A percentile compares a stretch with the other conserved stretches of the same genome.
phyloP scores from a whole-genome alignment of 2,888 invertebrate species.

The Chrysina gloriosa region DNA sequence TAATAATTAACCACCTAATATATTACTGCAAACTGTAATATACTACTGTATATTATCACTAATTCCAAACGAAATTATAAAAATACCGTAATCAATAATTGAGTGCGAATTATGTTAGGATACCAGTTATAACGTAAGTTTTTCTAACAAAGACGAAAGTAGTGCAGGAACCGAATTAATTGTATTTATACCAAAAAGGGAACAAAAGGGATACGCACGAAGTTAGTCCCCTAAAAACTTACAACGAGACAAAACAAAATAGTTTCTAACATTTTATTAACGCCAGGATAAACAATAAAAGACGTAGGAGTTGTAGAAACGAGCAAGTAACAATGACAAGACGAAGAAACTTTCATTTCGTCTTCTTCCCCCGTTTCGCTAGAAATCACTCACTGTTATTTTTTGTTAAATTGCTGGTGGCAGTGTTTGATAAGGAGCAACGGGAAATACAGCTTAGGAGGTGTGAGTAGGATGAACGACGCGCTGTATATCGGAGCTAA shows the following conservation, averaged over 20 bases:
- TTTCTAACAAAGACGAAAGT: background rate
- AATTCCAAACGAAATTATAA: too few relatives aligned
- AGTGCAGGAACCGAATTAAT: background rate
- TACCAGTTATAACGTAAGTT: too few relatives aligned
- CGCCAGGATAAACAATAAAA: slow-evolving; percentile 5
- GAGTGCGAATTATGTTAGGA: too few relatives aligned
- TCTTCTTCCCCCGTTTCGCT: slow-evolving; percentile 3
- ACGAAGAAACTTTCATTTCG: slow-evolving; percentile 7
- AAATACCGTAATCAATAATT: too few relatives aligned
- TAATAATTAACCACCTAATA: too few relatives aligned
- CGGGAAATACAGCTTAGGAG: slow-evolving; percentile 44
- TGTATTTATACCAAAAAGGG: background rate
- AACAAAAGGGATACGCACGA: background rate
- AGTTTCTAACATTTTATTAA: slow-evolving; percentile 4
- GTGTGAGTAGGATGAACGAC: slow-evolving; percentile 36
- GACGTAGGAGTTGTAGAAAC: slow-evolving; percentile 5
- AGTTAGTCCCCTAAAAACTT: background rate
- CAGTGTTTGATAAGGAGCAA: slow-evolving; percentile 45
- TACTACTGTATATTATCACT: too few relatives aligned
- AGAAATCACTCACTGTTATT: slow-evolving; percentile 32
- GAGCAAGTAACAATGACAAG: slow-evolving; percentile 17
- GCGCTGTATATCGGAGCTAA: slow-evolving; percentile 49
- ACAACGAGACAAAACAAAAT: background rate
- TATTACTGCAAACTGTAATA: too few relatives aligned
- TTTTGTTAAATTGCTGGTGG: slow-evolving; percentile 37